A percentile compares a stretch with the other conserved stretches of the same genome.
These are phyloP conservation scores for Hedya salicella DNA, from an alignment of 2,888 invertebrate species.

Conservation along the genomic window DNA sequence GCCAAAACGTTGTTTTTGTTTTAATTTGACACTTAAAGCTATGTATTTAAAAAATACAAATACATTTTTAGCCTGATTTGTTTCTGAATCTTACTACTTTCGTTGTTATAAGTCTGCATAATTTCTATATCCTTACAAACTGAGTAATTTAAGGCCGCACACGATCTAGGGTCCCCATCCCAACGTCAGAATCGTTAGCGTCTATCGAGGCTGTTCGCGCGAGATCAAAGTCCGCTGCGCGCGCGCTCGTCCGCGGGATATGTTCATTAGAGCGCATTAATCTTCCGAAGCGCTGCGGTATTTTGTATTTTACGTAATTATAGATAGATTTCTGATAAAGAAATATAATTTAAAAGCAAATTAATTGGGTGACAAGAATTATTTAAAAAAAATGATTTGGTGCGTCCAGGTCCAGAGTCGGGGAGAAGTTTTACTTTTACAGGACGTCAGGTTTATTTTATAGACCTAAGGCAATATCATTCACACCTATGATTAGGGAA, in stretches of 20 bases:
- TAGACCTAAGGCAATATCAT: no score
- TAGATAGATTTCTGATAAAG: conserved; percentile 4
- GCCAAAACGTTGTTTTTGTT: no score
- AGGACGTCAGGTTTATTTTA: no score
- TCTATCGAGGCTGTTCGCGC: conserved; percentile 14
- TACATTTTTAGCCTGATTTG: no score
- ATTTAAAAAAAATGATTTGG: neutral
- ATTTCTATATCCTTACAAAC: neutral
- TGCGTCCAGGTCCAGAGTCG: no score
- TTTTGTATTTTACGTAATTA: conserved; percentile 11
- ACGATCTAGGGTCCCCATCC: conserved; percentile 2
- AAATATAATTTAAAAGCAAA: conserved; percentile 16
- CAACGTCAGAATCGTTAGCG: neutral
- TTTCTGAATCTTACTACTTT: no score
- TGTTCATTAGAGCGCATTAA: conserved; percentile 59
- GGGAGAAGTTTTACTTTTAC: neutral
- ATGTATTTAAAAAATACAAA: no score
- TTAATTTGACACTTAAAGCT: no score
- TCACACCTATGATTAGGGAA: no score
- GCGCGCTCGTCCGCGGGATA: conserved; percentile 46
- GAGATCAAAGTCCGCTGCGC: conserved; percentile 45
- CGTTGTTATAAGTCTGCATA: no score
- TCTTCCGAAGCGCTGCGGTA: conserved; percentile 42
- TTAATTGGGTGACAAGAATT: neutral
- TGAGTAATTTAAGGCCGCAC: neutral